Percentiles rank a stretch among this genome's conserved stretches.
phyloP scores from a whole-genome alignment of 1,140 invertebrate genomes.

The Neodiprion pinetum region DNA sequence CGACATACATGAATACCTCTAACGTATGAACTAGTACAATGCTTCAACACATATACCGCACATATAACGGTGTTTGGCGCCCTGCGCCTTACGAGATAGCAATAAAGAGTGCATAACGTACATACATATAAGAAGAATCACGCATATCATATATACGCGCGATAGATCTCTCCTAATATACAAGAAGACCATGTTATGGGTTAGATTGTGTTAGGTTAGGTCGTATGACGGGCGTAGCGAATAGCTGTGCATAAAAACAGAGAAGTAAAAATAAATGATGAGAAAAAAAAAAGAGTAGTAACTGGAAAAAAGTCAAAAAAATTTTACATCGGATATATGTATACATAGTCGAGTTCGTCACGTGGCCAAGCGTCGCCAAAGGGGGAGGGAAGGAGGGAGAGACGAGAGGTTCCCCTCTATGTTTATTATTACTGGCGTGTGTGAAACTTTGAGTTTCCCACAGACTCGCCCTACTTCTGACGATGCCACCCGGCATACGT shows the following conservation, averaged over 20 bases:
- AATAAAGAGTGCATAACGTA: not conserved
- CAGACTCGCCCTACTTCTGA: slow-evolving; percentile 25
- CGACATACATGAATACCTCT: too few relatives aligned
- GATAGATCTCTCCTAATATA: too few relatives aligned
- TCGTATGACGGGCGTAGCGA: not conserved
- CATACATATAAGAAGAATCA: too few relatives aligned
- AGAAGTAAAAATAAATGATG: not conserved
- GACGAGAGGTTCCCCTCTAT: slow-evolving; percentile 5
- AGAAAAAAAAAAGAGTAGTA: not conserved
- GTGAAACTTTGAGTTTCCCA: slow-evolving; percentile 44
- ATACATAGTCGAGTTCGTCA: not conserved
- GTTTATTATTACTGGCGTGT: slow-evolving; percentile 34
- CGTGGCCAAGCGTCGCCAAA: slow-evolving; percentile 4
- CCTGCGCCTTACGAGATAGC: not conserved
- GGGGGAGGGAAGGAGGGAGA: not conserved
- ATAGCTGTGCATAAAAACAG: not conserved
- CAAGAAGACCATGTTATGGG: too few relatives aligned
- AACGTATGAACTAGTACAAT: too few relatives aligned
- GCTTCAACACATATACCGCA: too few relatives aligned
- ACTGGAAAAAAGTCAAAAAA: not conserved
- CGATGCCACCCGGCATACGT: not conserved
- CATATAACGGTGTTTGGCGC: not conserved
- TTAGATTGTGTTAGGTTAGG: too few relatives aligned
- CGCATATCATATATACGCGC: too few relatives aligned
- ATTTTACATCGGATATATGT: not conserved